Evolutionary conservation across 1,140 invertebrate genomes (phyloP), one percentile per base, ranked within the genome.

Genomic region (silkworm (Bombyx mori)): DNA sequence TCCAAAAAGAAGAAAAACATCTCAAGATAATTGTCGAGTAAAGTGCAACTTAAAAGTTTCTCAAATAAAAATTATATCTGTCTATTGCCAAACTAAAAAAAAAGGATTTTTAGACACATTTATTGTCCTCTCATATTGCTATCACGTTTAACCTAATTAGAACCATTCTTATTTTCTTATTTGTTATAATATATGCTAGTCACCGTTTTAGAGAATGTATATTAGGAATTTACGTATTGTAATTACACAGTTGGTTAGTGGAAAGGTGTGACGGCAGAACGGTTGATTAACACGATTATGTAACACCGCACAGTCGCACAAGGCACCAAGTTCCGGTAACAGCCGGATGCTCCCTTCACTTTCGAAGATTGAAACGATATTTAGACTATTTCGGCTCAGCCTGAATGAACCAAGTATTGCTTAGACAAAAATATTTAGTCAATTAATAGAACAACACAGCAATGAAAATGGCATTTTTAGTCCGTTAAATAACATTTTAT

Each of bases 271-370:
- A 61, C 68, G 61, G 60, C 62, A 68, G 52, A 64, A 54, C 26
- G 56, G 42, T 54, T 44, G 53, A 52, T 63, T 50, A 61, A 52
- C 42, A 42, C 51, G 4, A 60, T 77, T 67, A 77, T 75, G 71
- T 75, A 82, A 82, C 58, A 51, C 56, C 61, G 66, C 69, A 63
- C 65, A 63, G 56, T 54, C 58, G 68, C 65, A 60, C 62, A 67
- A 62, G 56, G 58, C 57, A 47, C 49, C 67, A 56, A 71, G 75
- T 79, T 82, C 79, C 79, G 79, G 71, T 61, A 71, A 60, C 55
- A 65, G 67, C 71, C 77, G 77, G 75, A 82, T 78, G 71, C 79
- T 57, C 65, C 65, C 62, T 58, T 71, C 69, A 73, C 73, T 77
- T 77, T 79, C 76, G 70, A 75, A 66, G 62, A 35, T 52, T 58